These are phyloP conservation scores for Acleris laterana DNA, from an alignment of 2,888 invertebrate genomes.

Conservation along the genomic window DNA sequence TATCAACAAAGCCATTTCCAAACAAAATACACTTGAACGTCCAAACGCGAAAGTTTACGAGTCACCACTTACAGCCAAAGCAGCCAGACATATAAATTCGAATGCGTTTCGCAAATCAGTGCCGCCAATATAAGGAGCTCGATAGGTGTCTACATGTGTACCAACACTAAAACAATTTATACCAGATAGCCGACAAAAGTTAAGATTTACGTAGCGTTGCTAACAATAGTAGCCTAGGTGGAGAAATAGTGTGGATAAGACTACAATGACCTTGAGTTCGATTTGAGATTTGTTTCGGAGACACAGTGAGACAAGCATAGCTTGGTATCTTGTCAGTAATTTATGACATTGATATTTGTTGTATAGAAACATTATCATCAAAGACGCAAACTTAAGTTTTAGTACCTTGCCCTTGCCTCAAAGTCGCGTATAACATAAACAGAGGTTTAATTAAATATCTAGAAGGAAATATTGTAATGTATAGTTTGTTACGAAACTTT, in stretches of 20 bases:
- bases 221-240: slow-evolving; percentile 45
- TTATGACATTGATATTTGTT: too few species aligned
- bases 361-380: too few species aligned
- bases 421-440: too few species aligned
- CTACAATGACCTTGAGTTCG: background rate
- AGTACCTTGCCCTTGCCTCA: too few species aligned
- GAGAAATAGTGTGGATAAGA: slow-evolving; percentile 41
- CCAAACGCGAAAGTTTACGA: slow-evolving; percentile 20
- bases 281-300: too few species aligned
- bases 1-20: slow-evolving; percentile 6
- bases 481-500: too few species aligned
- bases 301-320: too few species aligned
- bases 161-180: slow-evolving; percentile 70
- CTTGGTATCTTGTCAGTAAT: too few species aligned
- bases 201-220: slow-evolving; percentile 71
- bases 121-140: slow-evolving; percentile 61
- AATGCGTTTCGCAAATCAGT: slow-evolving; percentile 69
- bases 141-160: slow-evolving; percentile 58
- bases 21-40: slow-evolving; percentile 17
- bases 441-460: too few species aligned
- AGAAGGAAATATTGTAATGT: too few species aligned
- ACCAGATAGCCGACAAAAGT: slow-evolving; percentile 71
- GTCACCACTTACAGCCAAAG: background rate
- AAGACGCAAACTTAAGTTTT: too few species aligned
- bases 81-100: slow-evolving; percentile 71